phyloP scores from a whole-genome alignment of 2,797 vertebrate species.

The Scomberomorus guttatus region DNA sequence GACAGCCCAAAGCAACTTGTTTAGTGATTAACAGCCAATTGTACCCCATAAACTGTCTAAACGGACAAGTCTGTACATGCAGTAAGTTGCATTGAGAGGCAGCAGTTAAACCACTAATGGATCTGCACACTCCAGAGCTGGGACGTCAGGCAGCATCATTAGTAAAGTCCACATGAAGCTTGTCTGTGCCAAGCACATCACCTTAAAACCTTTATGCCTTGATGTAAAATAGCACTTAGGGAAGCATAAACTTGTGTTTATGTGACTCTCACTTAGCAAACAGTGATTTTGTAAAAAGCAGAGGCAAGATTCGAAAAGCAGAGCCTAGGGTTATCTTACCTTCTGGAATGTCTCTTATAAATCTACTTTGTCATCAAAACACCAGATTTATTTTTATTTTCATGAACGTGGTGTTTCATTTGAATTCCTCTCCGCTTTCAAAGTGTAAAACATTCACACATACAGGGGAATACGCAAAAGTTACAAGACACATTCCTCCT shows the following conservation, averaged over 20 bases:
- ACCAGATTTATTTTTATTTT: slow-evolving; percentile 33
- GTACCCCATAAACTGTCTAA: slow-evolving; percentile 62
- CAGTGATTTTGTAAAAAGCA: slow-evolving; percentile 62
- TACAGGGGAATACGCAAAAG: neutral
- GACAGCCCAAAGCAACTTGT: slow-evolving; percentile 46
- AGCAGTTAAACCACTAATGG: slow-evolving; percentile 38
- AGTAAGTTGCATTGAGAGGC: neutral
- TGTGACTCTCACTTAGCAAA: slow-evolving; percentile 65
- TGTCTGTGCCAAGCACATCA: slow-evolving; percentile 47
- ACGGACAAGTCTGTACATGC: slow-evolving; percentile 35
- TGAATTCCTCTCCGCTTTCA: slow-evolving; percentile 19
- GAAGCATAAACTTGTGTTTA: slow-evolving; percentile 72
- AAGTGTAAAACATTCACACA: slow-evolving; percentile 14
- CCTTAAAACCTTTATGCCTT: slow-evolving; percentile 62
- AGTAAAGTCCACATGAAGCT: slow-evolving; percentile 45
- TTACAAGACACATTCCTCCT: neutral
- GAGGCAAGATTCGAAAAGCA: slow-evolving; percentile 49
- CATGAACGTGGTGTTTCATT: slow-evolving; percentile 33
- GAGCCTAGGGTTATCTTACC: slow-evolving; percentile 35
- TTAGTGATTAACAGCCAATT: slow-evolving; percentile 51
- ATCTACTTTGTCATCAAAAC: slow-evolving; percentile 34
- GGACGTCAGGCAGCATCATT: slow-evolving; percentile 51
- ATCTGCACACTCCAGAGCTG: slow-evolving; percentile 1
- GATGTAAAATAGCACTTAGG: slow-evolving; percentile 69
- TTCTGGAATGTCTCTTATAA: slow-evolving; percentile 52